Evolutionary conservation across 2,888 invertebrate genomes (phyloP), one percentile per base, ranked within the genome.

Genomic region (Epistrophella euchroma): DNA sequence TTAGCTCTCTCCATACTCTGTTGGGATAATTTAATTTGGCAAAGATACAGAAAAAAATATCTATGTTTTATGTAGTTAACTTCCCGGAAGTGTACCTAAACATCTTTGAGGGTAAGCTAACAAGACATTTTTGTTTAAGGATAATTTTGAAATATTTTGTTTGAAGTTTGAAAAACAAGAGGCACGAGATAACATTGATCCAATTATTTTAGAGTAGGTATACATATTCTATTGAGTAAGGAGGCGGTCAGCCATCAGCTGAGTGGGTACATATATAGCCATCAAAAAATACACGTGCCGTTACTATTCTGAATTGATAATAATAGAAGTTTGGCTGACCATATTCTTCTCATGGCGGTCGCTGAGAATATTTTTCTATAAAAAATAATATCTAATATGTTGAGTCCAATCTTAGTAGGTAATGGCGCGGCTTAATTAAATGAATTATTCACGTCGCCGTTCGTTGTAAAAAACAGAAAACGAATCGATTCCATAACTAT

Each of bases 21-120:
- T n/a, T 55, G 28, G 55, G 55, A 55, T 55, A 55, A 55, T 32
- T 55, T n/a, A 28, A 55, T 55, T 32, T 55, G 7, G 2, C n/a
- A 43, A 43, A 5, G 43, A 43, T 43, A 43, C 5, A 15, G 5
- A 15, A 4, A 5, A 40, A 15, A 40, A 40, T 13, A 5, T 15
- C 13, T 40, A 5, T 40, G 6, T 5, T 4, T 37, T 37, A 40
- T 40, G 40, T 5, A 15, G 11, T 40, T 13, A 40, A 13, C 13
- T 37, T 28, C 6, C 28, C 28, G 32, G 32, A 40, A 40, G 15
- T 5, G n/a, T n/a, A n/a, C n/a, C n/a, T n/a, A 13, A 40, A 40
- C 13, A 15, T 13, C 40, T 52, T 52, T 25, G 32, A n/a, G 17
- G 32, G 17, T 56, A 17, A 56, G 32, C 11, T 56, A 32, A 56